Evolutionary conservation across 53 echinoderm and acorn worm genomes (phyloP).

Genomic region (Echinometra lucunter): DNA sequence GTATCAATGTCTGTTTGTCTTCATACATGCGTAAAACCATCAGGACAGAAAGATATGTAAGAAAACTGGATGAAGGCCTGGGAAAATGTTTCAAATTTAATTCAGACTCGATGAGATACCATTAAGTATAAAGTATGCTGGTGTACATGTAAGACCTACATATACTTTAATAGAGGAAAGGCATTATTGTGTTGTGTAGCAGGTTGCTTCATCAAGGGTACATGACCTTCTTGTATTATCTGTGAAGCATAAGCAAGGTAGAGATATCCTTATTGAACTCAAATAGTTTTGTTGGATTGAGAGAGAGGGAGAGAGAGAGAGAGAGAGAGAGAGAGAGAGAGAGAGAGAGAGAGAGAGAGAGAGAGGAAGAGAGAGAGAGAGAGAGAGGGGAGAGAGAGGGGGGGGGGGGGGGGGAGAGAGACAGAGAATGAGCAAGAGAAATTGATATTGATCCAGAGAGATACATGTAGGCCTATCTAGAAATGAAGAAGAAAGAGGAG

Average conservation of each 20-base stretch:
- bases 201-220: neutral
- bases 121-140: no score
- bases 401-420: neutral
- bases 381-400: neutral
- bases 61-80: no score
- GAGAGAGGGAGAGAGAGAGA: neutral
- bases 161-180: neutral
- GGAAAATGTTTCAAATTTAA: no score
- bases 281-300: neutral
- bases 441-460: neutral
- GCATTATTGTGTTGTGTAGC: neutral
- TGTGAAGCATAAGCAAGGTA: neutral
- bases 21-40: no score
- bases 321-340: neutral
- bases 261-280: no score
- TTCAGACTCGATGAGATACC: no score
- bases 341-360: neutral
- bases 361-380: neutral
- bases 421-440: neutral
- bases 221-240: neutral
- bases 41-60: no score
- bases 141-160: neutral
- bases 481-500: neutral
- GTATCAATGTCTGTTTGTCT: no score
- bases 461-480: no score